Conservation (phyloP, 2,797 vertebrate genomes). For the Remorina albescens region DNA sequence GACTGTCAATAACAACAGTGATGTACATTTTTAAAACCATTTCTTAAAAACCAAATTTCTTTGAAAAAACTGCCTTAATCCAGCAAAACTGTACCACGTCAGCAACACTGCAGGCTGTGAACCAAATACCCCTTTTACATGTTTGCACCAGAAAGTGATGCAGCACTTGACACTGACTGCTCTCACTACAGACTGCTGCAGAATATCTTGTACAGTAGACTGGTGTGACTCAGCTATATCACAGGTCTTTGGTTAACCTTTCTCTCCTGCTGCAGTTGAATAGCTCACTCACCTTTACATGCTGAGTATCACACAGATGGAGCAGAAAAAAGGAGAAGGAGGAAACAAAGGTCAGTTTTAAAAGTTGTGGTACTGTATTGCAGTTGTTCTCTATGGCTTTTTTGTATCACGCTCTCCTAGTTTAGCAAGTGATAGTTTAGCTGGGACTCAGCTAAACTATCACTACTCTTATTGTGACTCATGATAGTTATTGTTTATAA, state of each 20-base stretch:
- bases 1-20: too few relatives aligned
- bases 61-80: too few relatives aligned
- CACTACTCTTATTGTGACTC: too few relatives aligned
- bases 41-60: too few relatives aligned
- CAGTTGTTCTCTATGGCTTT: conserved; percentile 19
- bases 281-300: conserved; percentile 88
- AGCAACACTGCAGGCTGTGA: too few relatives aligned
- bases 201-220: conserved; percentile 47
- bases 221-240: conserved; percentile 69
- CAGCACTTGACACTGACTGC: background rate
- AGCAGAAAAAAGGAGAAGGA: conserved; percentile 56
- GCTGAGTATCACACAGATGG: conserved; percentile 84
- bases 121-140: too few relatives aligned
- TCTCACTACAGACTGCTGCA: conserved; percentile 36
- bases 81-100: too few relatives aligned
- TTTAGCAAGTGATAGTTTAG: conserved; percentile 36
- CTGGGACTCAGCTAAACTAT: too few relatives aligned
- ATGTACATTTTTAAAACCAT: too few relatives aligned
- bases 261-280: conserved; percentile 44
- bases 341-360: conserved; percentile 62
- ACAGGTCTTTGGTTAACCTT: conserved; percentile 55
- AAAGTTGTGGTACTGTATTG: conserved; percentile 17
- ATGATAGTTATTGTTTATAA: background rate
- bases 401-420: conserved; percentile 16
- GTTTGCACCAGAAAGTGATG: too few relatives aligned